phyloP scores from a whole-genome alignment of 2,888 invertebrate genomes.

The Phlogophora meticulosa region DNA sequence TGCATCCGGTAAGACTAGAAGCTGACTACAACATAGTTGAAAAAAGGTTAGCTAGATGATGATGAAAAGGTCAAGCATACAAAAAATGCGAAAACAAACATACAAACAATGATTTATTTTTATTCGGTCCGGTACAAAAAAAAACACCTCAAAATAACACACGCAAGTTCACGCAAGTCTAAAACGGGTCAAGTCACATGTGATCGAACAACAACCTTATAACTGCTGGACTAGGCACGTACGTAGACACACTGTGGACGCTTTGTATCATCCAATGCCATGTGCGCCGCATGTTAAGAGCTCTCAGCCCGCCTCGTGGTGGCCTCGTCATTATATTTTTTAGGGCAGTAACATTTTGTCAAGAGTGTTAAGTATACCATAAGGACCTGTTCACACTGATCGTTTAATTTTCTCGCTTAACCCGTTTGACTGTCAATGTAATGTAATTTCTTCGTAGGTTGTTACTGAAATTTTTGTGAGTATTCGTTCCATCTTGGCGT shows the following conservation, averaged over 20 bases:
- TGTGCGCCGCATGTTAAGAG: constrained; percentile 31
- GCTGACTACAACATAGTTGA: no score
- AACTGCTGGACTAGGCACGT: constrained; percentile 7
- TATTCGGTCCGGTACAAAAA: neutral
- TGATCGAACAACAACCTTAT: constrained; percentile 11
- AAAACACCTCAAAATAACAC: no score
- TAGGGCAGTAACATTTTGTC: constrained; percentile 55
- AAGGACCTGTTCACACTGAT: constrained; percentile 38
- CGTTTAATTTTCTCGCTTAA: constrained; percentile 28
- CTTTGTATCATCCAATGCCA: constrained; percentile 43
- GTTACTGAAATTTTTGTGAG: neutral
- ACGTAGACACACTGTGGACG: constrained; percentile 10
- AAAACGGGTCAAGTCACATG: constrained; percentile 10
- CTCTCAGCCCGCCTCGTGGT: constrained; percentile 29
- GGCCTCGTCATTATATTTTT: constrained; percentile 58
- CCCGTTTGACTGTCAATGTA: constrained; percentile 14
- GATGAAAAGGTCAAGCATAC: neutral
- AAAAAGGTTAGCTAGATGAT: no score
- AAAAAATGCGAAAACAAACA: neutral
- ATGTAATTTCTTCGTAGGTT: constrained; percentile 10
- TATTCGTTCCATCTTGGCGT: neutral
- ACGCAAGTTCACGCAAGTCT: constrained; percentile 9
- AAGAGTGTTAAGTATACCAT: constrained; percentile 37
- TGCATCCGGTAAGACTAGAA: no score
- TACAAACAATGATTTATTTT: constrained; percentile 3